phyloP scores from a whole-genome alignment of 2,797 vertebrate genomes.

The Percopsis omiscomaycus region DNA sequence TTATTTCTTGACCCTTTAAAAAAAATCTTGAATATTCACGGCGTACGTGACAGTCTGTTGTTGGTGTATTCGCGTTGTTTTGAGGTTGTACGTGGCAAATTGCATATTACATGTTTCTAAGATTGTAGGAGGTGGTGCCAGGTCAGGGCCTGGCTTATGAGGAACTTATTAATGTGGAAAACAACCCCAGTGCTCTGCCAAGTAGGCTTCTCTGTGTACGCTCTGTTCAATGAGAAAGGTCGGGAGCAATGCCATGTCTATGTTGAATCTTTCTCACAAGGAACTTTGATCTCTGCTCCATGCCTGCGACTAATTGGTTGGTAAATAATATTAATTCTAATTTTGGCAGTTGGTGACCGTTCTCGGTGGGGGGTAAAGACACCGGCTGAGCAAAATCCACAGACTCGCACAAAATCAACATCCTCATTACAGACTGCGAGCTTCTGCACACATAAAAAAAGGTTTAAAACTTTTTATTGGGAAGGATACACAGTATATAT shows the following conservation, averaged over 20 bases:
- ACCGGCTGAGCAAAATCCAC: slow-evolving; percentile 69
- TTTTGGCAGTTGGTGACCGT: slow-evolving; percentile 68
- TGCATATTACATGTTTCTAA: slow-evolving; percentile 19
- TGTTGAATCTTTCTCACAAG: slow-evolving; percentile 23
- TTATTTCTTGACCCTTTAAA: slow-evolving; percentile 70
- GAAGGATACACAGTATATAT: no score
- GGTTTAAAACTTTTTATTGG: slow-evolving; percentile 37
- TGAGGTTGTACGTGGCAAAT: slow-evolving; percentile 47
- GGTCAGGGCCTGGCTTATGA: slow-evolving; percentile 29
- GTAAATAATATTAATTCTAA: slow-evolving; percentile 70
- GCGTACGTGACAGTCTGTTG: slow-evolving; percentile 32
- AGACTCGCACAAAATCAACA: slow-evolving; percentile 72
- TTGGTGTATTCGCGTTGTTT: slow-evolving; percentile 33
- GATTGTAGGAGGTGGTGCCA: slow-evolving; percentile 26
- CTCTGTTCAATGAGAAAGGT: not conserved
- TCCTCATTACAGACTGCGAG: slow-evolving; percentile 72
- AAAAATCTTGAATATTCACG: slow-evolving; percentile 65
- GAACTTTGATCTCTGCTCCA: slow-evolving; percentile 45
- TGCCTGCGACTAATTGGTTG: slow-evolving; percentile 67
- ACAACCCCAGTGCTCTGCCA: slow-evolving; percentile 12
- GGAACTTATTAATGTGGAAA: slow-evolving; percentile 5
- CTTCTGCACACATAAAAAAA: slow-evolving; percentile 61
- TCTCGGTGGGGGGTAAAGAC: slow-evolving; percentile 62
- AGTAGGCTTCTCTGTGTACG: not conserved
- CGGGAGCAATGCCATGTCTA: not conserved